phyloP scores from a whole-genome alignment of 2,113 vertebrate species.

The Scophthalmus maximus region DNA sequence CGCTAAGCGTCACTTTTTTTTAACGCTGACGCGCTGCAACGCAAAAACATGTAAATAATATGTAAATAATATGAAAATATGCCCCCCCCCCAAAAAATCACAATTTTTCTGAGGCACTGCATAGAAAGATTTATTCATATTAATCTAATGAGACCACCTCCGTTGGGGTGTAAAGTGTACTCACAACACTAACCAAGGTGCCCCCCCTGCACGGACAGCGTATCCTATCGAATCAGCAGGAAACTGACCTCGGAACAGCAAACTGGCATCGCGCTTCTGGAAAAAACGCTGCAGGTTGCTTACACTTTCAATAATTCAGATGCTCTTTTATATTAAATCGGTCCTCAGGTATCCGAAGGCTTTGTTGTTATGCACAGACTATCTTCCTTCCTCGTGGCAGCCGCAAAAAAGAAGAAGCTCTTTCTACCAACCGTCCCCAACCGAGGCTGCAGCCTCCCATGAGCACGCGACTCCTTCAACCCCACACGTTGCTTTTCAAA shows the following conservation, averaged over 20 bases:
- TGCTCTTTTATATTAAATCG: slow-evolving; percentile 54
- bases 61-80: slow-evolving; percentile 67
- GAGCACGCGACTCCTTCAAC: slow-evolving; percentile 43
- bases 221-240: slow-evolving; percentile 45
- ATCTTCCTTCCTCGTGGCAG: slow-evolving; percentile 15
- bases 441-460: slow-evolving; percentile 55
- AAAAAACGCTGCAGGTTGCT: slow-evolving; percentile 42
- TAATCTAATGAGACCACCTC: slow-evolving; percentile 33
- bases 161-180: background rate
- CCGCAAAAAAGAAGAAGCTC: slow-evolving; percentile 43
- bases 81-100: slow-evolving; percentile 30
- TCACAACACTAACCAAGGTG: slow-evolving; percentile 49
- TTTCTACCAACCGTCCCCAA: slow-evolving; percentile 43
- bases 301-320: slow-evolving; percentile 71
- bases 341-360: slow-evolving; percentile 33
- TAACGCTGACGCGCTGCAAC: slow-evolving; percentile 17
- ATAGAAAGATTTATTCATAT: slow-evolving; percentile 51
- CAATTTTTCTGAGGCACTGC: slow-evolving; percentile 19
- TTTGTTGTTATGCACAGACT: slow-evolving; percentile 58
- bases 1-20: slow-evolving; percentile 5
- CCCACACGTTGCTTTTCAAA: slow-evolving; percentile 65
- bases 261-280: slow-evolving; percentile 31
- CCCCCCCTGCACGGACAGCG: slow-evolving; percentile 51
- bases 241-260: slow-evolving; percentile 54
- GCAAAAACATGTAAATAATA: slow-evolving; percentile 70